A percentile compares a stretch with the other conserved stretches of the same genome.
Evolutionary conservation across 2,113 vertebrate genomes (phyloP).

Genomic region (Odontophorus gujanensis): DNA sequence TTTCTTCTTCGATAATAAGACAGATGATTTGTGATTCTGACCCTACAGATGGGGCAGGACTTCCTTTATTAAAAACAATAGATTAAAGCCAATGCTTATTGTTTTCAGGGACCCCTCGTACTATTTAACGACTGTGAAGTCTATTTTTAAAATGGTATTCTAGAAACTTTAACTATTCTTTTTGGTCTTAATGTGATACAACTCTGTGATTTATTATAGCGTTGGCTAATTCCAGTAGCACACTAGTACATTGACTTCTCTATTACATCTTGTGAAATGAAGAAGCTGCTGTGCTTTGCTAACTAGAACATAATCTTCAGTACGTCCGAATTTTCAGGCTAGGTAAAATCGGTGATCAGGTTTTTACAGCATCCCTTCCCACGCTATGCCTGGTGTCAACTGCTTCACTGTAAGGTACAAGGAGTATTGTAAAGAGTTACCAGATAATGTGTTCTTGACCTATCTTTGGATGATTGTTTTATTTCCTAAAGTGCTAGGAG

Average conservation of each 20-base stretch:
- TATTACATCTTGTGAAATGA: conserved; percentile 12
- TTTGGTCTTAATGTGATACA: neutral
- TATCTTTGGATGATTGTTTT: neutral
- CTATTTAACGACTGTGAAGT: conserved; percentile 46
- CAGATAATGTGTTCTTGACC: neutral
- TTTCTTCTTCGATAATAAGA: conserved; percentile 74
- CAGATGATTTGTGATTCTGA: conserved; percentile 73
- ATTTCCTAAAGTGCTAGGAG: neutral
- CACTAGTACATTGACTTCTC: neutral
- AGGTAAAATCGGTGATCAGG: neutral
- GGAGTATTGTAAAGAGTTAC: neutral
- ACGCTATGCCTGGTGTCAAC: neutral
- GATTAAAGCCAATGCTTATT: conserved; percentile 24
- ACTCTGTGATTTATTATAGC: conserved; percentile 17
- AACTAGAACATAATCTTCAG: neutral
- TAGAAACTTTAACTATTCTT: conserved; percentile 6
- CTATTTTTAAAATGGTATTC: conserved; percentile 35
- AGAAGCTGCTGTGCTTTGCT: conserved; percentile 1
- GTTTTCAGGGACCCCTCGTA: conserved; percentile 30
- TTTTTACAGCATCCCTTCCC: neutral
- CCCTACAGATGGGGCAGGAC: conserved; percentile 53
- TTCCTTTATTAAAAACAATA: conserved; percentile 73
- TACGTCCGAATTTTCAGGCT: neutral
- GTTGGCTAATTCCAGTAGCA: conserved; percentile 43
- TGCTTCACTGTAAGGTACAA: neutral